These are phyloP conservation scores for Pseudotriccus pelzelni DNA, from an alignment of 2,797 vertebrate genomes.

Conservation along the genomic window DNA sequence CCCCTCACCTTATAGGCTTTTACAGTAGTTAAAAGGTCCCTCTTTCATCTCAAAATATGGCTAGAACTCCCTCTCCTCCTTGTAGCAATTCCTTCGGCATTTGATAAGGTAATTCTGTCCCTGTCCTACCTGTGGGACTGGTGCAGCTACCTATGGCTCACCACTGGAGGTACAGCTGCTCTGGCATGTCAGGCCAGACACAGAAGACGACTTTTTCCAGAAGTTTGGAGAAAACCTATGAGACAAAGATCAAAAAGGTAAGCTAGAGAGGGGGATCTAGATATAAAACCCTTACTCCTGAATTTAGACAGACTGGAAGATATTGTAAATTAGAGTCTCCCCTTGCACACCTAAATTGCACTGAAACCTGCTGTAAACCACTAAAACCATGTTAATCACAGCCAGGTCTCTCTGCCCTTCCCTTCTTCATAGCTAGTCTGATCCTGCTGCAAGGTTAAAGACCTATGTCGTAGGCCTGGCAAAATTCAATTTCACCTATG, in stretches of 20 bases:
- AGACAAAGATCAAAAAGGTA: neutral
- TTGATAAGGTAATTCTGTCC: neutral
- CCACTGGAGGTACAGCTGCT: neutral
- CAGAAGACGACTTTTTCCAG: neutral
- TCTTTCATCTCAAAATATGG: neutral
- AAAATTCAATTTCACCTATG: neutral
- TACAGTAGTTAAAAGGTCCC: neutral
- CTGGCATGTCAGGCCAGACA: neutral
- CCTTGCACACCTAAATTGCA: neutral
- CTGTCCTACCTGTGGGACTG: neutral
- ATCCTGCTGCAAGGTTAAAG: neutral
- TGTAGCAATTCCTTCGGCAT: neutral
- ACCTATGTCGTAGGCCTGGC: neutral
- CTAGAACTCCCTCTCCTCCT: neutral
- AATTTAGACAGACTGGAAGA: neutral
- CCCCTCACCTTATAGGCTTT: neutral
- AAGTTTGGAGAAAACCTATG: neutral
- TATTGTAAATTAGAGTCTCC: neutral
- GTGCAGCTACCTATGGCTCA: neutral
- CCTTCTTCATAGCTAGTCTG: neutral
- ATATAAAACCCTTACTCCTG: neutral
- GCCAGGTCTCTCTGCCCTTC: neutral
- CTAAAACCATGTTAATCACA: neutral
- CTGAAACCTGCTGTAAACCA: neutral
- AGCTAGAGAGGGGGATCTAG: neutral